Conservation (phyloP, 2,888 invertebrate genomes). For the Luperina testacea region DNA sequence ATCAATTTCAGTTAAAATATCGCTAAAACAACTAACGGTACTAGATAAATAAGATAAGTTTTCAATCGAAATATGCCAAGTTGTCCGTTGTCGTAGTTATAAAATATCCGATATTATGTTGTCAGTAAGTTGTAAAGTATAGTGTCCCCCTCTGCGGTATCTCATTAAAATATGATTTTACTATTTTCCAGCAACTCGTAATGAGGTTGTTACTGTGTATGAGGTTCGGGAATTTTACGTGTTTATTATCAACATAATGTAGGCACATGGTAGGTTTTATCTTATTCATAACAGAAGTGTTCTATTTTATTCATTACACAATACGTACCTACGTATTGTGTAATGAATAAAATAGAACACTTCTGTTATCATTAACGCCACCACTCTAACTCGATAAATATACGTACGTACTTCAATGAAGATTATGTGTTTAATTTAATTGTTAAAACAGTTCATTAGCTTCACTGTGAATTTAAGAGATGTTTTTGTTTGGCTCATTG, state of each 20-base stretch:
- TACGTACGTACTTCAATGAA: slow-evolving; percentile 5
- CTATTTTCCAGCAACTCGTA: slow-evolving; percentile 27
- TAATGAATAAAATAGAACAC: slow-evolving; percentile 35
- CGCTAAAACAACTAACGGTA: neutral
- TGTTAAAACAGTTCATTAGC: slow-evolving; percentile 30
- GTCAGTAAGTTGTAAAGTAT: neutral
- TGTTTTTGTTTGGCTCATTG: neutral
- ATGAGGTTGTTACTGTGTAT: slow-evolving; percentile 41
- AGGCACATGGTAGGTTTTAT: neutral
- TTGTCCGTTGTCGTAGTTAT: neutral
- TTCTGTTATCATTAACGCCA: slow-evolving; percentile 36
- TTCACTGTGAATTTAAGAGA: slow-evolving; percentile 1
- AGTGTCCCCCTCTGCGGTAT: neutral
- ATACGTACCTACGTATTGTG: slow-evolving; percentile 19
- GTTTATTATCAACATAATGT: slow-evolving; percentile 25
- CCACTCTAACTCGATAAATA: slow-evolving; percentile 26
- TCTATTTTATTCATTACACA: too few species aligned
- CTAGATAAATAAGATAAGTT: neutral
- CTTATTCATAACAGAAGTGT: too few species aligned
- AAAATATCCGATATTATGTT: slow-evolving; percentile 2
- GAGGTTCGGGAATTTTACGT: slow-evolving; percentile 28
- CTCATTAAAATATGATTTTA: slow-evolving; percentile 51
- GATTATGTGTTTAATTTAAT: slow-evolving; percentile 43
- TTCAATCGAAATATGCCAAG: neutral
- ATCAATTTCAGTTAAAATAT: slow-evolving; percentile 2